phyloP scores from a whole-genome alignment of 2,113 vertebrate species.

The Rostratula benghalensis region DNA sequence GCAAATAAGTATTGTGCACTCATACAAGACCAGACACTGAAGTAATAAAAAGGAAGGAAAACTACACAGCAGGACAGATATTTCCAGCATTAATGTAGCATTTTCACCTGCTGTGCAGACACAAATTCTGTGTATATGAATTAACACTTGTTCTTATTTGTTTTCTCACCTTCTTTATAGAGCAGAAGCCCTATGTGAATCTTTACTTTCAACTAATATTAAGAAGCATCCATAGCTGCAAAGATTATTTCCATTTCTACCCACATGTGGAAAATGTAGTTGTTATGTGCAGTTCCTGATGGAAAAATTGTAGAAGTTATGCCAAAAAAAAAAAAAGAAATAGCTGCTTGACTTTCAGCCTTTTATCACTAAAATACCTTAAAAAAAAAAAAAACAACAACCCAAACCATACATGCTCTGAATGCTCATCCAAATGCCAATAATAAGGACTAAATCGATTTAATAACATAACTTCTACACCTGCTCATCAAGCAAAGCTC shows the following conservation, averaged over 20 bases:
- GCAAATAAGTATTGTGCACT: constrained; percentile 48
- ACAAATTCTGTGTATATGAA: constrained; percentile 39
- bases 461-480: neutral
- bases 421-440: neutral
- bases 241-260: constrained; percentile 30
- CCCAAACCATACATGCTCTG: neutral
- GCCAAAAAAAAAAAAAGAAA: constrained; percentile 22
- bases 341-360: neutral
- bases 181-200: neutral
- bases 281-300: neutral
- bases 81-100: constrained; percentile 43
- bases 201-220: constrained; percentile 26
- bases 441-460: constrained; percentile 15
- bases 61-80: constrained; percentile 40
- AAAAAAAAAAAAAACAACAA: neutral
- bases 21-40: constrained; percentile 26
- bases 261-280: neutral
- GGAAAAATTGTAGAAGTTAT: neutral
- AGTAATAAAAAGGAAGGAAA: constrained; percentile 57
- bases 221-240: constrained; percentile 16
- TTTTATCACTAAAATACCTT: constrained; percentile 1
- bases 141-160: constrained; percentile 63
- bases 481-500: constrained; percentile 16
- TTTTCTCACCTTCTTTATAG: constrained; percentile 63
- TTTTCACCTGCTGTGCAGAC: constrained; percentile 50